Evolutionary conservation across 2,113 vertebrate species (phyloP).

Genomic region (Cacatua alba): DNA sequence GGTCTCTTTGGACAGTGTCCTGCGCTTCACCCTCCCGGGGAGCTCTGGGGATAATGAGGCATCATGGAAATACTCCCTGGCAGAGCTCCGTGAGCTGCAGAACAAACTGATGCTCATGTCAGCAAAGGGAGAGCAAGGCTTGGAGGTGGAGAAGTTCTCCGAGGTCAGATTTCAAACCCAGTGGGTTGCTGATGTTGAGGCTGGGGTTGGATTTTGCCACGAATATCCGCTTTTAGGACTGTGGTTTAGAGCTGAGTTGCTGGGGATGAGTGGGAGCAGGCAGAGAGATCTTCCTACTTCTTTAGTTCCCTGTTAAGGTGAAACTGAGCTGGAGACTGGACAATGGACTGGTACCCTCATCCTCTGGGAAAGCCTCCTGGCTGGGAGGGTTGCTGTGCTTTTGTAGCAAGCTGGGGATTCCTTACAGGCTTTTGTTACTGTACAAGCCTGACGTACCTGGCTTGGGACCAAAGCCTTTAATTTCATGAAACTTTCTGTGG

Average conservation of each 20-base stretch:
- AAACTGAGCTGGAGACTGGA: background rate
- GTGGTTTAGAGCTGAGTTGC: background rate
- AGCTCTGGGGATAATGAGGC: conserved; percentile 53
- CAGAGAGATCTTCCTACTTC: background rate
- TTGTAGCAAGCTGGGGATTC: background rate
- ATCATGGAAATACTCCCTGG: conserved; percentile 78
- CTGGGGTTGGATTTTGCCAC: background rate
- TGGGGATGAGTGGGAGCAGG: background rate
- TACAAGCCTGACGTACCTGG: background rate
- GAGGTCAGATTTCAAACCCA: conserved; percentile 78
- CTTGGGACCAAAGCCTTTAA: background rate
- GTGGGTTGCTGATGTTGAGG: background rate
- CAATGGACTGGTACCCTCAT: background rate
- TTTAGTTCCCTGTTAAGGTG: background rate
- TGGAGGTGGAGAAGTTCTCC: conserved; percentile 89
- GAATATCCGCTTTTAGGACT: background rate
- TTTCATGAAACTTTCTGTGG: background rate
- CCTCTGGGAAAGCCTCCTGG: background rate
- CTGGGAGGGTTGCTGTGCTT: background rate
- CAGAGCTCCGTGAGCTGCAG: conserved; percentile 89
- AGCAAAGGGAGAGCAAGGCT: conserved; percentile 87
- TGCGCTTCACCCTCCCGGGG: conserved; percentile 79
- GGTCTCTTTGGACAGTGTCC: conserved; percentile 82
- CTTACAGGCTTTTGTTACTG: background rate
- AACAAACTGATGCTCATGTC: conserved; percentile 99